Evolutionary conservation across 2,888 invertebrate species (phyloP).

Genomic region (Ormyrus nitidulus): DNA sequence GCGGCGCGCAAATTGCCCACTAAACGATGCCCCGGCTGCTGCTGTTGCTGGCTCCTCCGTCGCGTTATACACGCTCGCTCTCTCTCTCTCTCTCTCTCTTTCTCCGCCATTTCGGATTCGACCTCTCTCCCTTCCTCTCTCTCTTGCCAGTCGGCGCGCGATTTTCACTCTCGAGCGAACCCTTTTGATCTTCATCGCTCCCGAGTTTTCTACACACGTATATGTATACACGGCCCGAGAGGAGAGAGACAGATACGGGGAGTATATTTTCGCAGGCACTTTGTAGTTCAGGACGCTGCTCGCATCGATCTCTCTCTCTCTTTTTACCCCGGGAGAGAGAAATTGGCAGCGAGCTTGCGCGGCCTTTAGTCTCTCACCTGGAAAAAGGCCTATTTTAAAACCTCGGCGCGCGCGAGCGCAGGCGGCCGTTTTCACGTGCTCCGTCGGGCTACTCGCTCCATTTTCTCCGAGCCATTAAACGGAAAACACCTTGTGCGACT

Average conservation of each 20-base stretch:
- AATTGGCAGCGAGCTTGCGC: slow-evolving; percentile 8
- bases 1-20: slow-evolving; percentile 42
- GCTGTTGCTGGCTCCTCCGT: not conserved
- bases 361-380: slow-evolving; percentile 46
- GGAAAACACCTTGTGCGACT: slow-evolving; percentile 15
- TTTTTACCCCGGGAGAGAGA: slow-evolving; percentile 6
- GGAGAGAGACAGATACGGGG: too few species aligned
- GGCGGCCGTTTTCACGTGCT: not conserved
- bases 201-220: not conserved
- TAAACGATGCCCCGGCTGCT: slow-evolving; percentile 39
- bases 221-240: not conserved
- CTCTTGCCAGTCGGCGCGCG: slow-evolving; percentile 11
- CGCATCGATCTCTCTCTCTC: not conserved
- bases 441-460: slow-evolving; percentile 16
- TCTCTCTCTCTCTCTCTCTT: not conserved
- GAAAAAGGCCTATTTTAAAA: slow-evolving; percentile 43
- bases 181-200: slow-evolving; percentile 49
- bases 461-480: slow-evolving; percentile 46
- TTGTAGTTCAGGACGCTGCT: slow-evolving; percentile 10
- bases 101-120: not conserved
- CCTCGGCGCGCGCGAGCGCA: not conserved
- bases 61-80: not conserved
- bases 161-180: slow-evolving; percentile 52
- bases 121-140: not conserved
- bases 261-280: not conserved